Percentiles rank a stretch among this genome's conserved stretches.
Evolutionary conservation across 2,888 invertebrate genomes (phyloP).

Genomic region (Rotaria macrura): DNA sequence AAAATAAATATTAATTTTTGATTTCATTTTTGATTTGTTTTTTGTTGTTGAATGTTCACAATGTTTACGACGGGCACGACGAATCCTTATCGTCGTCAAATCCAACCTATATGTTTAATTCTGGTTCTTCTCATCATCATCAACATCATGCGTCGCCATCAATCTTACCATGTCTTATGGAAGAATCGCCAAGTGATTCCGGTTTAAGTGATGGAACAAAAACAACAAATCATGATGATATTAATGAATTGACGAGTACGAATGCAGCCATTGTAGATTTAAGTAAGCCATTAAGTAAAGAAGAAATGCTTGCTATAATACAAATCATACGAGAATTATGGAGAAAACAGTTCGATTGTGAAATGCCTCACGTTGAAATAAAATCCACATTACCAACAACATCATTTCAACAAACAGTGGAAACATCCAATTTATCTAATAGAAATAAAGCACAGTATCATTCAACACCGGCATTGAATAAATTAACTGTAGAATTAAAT

Average conservation of each 20-base stretch:
- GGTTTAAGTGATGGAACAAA: conserved; percentile 5
- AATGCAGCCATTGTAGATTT: background rate
- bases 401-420: too few relatives aligned
- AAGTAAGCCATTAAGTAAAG: conserved; percentile 10
- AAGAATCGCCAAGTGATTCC: conserved; percentile 20
- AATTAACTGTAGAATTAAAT: conserved; percentile 2
- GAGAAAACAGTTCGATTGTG: background rate
- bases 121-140: too few relatives aligned
- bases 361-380: background rate
- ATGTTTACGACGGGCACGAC: background rate
- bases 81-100: background rate
- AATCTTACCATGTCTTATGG: background rate
- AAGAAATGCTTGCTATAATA: conserved; percentile 3
- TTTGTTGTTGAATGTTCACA: background rate
- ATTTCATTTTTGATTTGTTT: too few relatives aligned
- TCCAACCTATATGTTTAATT: too few relatives aligned
- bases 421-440: background rate
- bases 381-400: background rate
- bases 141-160: background rate
- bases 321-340: background rate
- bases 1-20: too few relatives aligned
- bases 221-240: background rate
- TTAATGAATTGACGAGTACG: background rate
- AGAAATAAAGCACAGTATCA: background rate
- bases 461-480: conserved; percentile 6